Conservation (phyloP, 2,797 vertebrate species). For the Neosilurus hyrtlii region DNA sequence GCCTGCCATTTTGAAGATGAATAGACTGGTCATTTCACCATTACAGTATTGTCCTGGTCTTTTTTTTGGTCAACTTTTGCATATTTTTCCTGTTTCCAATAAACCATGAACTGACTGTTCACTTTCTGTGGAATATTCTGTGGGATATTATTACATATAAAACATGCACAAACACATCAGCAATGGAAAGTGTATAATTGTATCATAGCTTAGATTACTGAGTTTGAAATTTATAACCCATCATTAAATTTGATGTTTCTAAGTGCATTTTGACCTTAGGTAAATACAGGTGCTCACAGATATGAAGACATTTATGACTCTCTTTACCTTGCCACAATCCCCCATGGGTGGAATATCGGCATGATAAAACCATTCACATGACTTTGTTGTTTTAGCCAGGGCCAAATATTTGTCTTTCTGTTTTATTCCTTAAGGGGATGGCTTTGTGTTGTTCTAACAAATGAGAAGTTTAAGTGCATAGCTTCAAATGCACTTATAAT, state of each 20-base stretch:
- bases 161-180: constrained; percentile 1
- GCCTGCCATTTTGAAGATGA: too few species aligned
- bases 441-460: constrained; percentile 37
- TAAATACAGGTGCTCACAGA: constrained; percentile 21
- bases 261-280: not conserved
- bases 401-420: constrained; percentile 69
- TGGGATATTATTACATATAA: not conserved
- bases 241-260: constrained; percentile 20
- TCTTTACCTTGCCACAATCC: constrained; percentile 6
- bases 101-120: too few species aligned
- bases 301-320: constrained; percentile 53
- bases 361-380: constrained; percentile 48
- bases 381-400: constrained; percentile 45
- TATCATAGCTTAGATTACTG: constrained; percentile 3
- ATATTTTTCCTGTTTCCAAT: too few species aligned
- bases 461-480: not conserved
- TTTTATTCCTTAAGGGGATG: constrained; percentile 39
- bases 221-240: not conserved
- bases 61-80: too few species aligned
- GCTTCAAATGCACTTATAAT: constrained; percentile 26
- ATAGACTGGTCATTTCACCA: too few species aligned
- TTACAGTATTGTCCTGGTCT: too few species aligned
- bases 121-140: not conserved
- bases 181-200: constrained; percentile 10
- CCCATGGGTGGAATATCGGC: constrained; percentile 60